Base-by-base conservation (phyloP, 2,888 invertebrate genomes). In the Molorchus minor region DNA sequence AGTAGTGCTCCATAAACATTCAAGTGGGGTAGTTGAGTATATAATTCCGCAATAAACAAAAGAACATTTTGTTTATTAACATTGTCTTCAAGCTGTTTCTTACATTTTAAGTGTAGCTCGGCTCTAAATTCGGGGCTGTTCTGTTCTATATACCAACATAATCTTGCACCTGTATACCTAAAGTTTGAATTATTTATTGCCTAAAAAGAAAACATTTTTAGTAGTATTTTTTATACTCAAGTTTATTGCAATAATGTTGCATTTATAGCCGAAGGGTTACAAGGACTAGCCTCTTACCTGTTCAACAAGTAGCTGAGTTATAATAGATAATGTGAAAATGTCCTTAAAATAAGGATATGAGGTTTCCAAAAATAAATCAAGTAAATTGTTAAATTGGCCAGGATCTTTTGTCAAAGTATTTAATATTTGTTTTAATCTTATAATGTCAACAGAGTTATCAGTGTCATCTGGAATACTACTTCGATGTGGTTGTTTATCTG, bases 1-100 rank as follows among this genome's bases (percentile, higher is more conserved):
- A 91, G 84, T 72, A 88, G 88, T 69, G 88, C 84, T 21, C 88
- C 88, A 65, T 85, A 80, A 30, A 88, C 83, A 75, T 85, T 84
- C 64, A 82, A 84, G 63, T 86, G 84, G 62, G 91, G 88, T 70
- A 93, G 83, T 77, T 92, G 90, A 61, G 88, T 89, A 74, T 92
- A 94, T 36, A 95, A 83, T 81, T 95, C 94, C 20, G 93, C 94
- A 56, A 94, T 84, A 78, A 94, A 93, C 80, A 94, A 85, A 20
- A 93, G 88, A 64, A 93, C 88, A 30, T 93, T 93, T 56, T 91
- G 87, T 62, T 87, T 77, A 52, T 81, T 77, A 65, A 79, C 76
- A 62, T 79, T 82, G 44, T 79, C 74, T 38, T 78, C 73, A 10
- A 84, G 74, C 71, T 84, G 82, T 43, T 85, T 83, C 58, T 77